Evolutionary conservation across 2,797 vertebrate genomes (phyloP).

Genomic region (Euphonia xanthogaster): DNA sequence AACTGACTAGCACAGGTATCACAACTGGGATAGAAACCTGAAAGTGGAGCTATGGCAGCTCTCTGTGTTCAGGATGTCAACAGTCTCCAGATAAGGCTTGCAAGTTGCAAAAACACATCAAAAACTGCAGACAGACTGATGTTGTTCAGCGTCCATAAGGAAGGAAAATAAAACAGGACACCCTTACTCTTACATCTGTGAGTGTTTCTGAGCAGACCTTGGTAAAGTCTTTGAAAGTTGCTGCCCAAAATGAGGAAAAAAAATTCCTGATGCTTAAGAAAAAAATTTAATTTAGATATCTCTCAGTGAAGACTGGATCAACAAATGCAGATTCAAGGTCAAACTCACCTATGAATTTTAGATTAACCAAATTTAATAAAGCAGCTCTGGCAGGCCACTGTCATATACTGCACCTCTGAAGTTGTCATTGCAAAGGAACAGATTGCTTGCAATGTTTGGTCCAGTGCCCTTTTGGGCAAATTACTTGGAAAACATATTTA

Average conservation of each 20-base stretch:
- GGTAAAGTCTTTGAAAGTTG: background rate
- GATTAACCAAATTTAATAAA: background rate
- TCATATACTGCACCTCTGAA: fast-evolving
- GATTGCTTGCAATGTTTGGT: background rate
- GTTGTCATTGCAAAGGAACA: background rate
- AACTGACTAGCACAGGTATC: background rate
- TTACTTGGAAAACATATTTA: background rate
- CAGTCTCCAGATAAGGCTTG: background rate
- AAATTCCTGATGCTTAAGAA: background rate
- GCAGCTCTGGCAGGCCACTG: background rate
- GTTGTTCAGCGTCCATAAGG: background rate
- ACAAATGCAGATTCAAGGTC: background rate
- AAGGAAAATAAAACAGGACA: background rate
- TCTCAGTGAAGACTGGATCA: background rate
- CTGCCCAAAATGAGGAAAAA: background rate
- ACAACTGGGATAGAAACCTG: background rate
- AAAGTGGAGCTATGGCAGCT: background rate
- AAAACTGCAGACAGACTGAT: background rate
- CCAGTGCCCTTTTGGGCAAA: background rate
- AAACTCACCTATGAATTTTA: background rate
- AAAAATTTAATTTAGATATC: background rate
- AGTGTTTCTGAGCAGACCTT: background rate
- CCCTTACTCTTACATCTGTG: background rate
- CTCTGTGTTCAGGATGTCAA: background rate
- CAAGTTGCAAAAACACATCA: background rate